A percentile compares a stretch with the other conserved stretches of the same genome.
Evolutionary conservation across 37 sponge, comb jelly and placozoan species (phyloP).

Genomic region (Beroe ovata): DNA sequence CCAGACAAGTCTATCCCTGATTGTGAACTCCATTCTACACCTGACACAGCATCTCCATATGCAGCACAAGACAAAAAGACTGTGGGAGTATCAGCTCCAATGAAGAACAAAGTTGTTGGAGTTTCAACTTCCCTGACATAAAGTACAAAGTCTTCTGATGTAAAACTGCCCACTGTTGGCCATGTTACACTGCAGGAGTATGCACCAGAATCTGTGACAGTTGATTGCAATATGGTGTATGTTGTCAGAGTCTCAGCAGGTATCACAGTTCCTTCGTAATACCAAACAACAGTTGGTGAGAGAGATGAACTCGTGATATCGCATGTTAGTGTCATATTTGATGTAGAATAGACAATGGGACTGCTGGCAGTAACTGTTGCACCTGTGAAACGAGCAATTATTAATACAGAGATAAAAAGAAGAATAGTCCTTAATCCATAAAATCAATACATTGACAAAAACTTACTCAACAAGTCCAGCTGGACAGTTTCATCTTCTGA

Average conservation of each 20-base stretch:
- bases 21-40: neutral
- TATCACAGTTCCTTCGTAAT: neutral
- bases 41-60: neutral
- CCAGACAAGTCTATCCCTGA: neutral
- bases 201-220: neutral
- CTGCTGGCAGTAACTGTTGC: too few species aligned
- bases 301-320: neutral
- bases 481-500: neutral
- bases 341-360: neutral
- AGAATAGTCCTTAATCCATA: too few species aligned
- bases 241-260: neutral
- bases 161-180: neutral
- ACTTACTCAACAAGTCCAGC: too few species aligned
- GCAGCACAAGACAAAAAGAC: constrained; percentile 10
- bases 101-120: neutral
- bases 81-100: neutral
- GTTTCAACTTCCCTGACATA: neutral
- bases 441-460: too few species aligned
- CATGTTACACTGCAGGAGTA: neutral
- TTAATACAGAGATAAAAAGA: too few species aligned
- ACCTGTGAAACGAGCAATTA: too few species aligned
- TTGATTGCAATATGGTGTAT: neutral
- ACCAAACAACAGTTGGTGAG: neutral
- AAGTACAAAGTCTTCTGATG: neutral
- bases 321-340: neutral